phyloP scores from a whole-genome alignment of 2,113 vertebrate genomes.

The Prinia subflava region DNA sequence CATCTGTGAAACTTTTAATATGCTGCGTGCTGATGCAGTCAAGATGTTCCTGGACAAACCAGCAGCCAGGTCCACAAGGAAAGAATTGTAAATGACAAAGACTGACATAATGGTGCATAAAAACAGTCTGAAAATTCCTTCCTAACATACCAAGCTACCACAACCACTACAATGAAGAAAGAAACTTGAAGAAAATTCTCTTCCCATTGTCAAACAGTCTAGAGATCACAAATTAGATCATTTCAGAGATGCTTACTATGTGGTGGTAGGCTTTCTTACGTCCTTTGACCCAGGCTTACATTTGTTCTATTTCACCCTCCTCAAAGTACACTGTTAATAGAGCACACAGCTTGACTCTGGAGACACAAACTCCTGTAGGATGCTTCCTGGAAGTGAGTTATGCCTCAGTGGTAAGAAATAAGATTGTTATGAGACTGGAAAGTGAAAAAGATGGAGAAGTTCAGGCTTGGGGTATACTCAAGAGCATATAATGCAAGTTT shows the following conservation, averaged over 20 bases:
- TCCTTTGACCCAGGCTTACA: background rate
- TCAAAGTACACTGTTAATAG: background rate
- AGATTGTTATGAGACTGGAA: background rate
- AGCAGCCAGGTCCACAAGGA: background rate
- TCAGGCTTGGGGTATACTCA: background rate
- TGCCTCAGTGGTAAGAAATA: background rate
- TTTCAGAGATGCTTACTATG: background rate
- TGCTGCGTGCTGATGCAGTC: background rate
- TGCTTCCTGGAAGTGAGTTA: background rate
- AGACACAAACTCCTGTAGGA: background rate
- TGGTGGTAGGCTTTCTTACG: background rate
- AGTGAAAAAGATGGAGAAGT: background rate
- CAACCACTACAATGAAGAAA: background rate
- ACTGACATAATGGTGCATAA: background rate
- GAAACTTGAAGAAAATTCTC: background rate
- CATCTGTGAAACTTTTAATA: background rate
- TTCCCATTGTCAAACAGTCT: background rate
- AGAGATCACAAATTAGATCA: background rate
- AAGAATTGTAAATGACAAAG: background rate
- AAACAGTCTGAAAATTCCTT: background rate
- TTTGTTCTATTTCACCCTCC: background rate
- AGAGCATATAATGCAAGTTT: background rate
- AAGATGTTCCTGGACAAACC: background rate
- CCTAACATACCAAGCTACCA: background rate
- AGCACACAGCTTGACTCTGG: background rate